Base-by-base conservation (phyloP, 2,888 invertebrate species). In the Monochamus alternatus region DNA sequence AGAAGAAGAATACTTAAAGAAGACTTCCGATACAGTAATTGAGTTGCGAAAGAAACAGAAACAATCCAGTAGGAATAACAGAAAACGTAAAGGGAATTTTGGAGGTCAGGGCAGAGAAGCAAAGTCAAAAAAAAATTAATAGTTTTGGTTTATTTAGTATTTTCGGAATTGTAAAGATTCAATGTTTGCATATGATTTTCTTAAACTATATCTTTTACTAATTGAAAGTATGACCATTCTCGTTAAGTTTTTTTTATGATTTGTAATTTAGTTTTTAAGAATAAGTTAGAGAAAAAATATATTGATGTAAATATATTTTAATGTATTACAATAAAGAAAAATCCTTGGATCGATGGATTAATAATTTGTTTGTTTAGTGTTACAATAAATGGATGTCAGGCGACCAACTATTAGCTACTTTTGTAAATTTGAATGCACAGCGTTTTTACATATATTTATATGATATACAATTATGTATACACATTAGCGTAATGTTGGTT, bases 1-100 rank as follows among this genome's bases (percentile, higher is more conserved):
- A 85, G 95, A 95, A 84, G 91, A 92, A 22, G 89, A 90, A 14
- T 94, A 92, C 84, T 87, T 94, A 71, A 90, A 91, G 72, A 93
- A 93, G 85, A 92, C 92, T 32, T 87, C 91, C 0, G 92, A 92
- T 77, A 91, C 92, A 80, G 92, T 94, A 89, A 81, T 82, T 7
- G 85, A 85, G 69, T 88, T 90, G 62, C 91, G 91, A 81, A 83
- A 90, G 88, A 84, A 92, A 78, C 88, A 88, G 69, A 90, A 88
- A 81, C 87, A 85, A 63, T 82, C 83, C n/a, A 87, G 85, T 47
- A 80, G 81, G 67, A 81, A 76, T 65, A 80, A 81, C 38, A 80
- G 82, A 72, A 88, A 88, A 79, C 84, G 88, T 51, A 87, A 85
- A 74, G 88, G 88, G 4, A 85, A 87, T 68, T 87, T 85, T 79